Conservation (phyloP, 2,113 vertebrate genomes). For the Thunnus maccoyii region DNA sequence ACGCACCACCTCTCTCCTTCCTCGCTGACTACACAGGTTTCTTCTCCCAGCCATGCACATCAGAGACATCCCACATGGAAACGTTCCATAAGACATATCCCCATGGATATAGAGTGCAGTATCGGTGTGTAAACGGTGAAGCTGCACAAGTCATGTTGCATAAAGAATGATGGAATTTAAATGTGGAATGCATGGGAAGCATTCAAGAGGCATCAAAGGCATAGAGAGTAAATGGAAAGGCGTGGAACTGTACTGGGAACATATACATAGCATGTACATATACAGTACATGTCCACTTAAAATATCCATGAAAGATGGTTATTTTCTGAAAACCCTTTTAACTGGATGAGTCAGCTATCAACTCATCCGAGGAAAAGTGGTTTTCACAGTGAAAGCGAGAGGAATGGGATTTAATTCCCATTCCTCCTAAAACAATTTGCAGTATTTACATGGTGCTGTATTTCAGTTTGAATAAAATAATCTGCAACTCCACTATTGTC, state of each 20-base stretch:
- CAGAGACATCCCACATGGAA: conserved; percentile 45
- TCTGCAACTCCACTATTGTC: neutral
- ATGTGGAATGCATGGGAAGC: neutral
- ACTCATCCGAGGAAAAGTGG: neutral
- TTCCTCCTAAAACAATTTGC: conserved; percentile 6
- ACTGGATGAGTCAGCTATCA: neutral
- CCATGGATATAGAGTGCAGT: neutral
- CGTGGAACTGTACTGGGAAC: fast-evolving
- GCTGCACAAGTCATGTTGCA: neutral
- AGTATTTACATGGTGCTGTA: neutral
- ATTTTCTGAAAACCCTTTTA: neutral
- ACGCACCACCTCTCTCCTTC: conserved; percentile 61
- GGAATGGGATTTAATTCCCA: neutral
- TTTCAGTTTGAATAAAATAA: conserved; percentile 5
- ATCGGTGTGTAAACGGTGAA: neutral
- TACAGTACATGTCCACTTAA: neutral
- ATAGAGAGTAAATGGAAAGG: neutral
- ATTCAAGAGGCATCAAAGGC: neutral
- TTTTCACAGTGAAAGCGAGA: conserved; percentile 12
- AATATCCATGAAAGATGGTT: neutral
- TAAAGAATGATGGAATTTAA: neutral
- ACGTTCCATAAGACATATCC: conserved; percentile 26
- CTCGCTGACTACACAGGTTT: conserved; percentile 56
- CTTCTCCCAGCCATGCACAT: conserved; percentile 37
- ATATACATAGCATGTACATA: neutral